Evolutionary conservation across 2,888 invertebrate species (phyloP).

Genomic region (Nephrotoma appendiculata): DNA sequence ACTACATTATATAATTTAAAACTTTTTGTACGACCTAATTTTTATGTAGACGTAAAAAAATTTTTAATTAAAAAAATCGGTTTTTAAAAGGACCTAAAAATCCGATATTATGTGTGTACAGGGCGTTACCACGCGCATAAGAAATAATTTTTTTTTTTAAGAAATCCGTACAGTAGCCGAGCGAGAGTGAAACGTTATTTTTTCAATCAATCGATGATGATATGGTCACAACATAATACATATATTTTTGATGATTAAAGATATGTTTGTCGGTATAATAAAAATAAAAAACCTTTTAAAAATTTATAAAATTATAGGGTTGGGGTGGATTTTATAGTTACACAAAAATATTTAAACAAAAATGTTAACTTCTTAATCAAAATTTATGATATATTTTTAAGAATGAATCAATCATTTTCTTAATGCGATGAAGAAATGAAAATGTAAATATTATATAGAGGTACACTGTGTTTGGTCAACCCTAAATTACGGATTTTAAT

Average conservation of each 20-base stretch:
- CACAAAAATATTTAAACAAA: neutral
- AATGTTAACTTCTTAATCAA: neutral
- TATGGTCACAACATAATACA: neutral
- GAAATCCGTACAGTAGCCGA: neutral
- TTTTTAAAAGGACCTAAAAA: neutral
- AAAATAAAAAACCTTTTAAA: neutral
- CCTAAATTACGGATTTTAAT: neutral
- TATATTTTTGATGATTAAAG: neutral
- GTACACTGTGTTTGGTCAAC: neutral
- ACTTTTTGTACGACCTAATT: neutral
- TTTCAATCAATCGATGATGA: neutral
- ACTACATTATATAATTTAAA: neutral
- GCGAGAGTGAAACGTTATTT: neutral
- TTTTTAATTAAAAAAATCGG: neutral
- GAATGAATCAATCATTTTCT: neutral
- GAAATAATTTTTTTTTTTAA: neutral
- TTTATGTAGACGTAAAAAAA: neutral
- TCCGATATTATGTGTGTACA: neutral
- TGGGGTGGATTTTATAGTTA: neutral
- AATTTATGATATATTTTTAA: neutral
- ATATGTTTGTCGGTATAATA: slow-evolving; percentile 1
- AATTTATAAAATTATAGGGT: slow-evolving; percentile 2
- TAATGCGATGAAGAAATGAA: neutral
- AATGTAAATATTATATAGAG: neutral
- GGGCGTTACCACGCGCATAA: neutral